Evolutionary conservation across 1,140 invertebrate genomes (phyloP), one percentile per base, ranked within the genome.

Genomic region (Temnothorax curvispinosus): DNA sequence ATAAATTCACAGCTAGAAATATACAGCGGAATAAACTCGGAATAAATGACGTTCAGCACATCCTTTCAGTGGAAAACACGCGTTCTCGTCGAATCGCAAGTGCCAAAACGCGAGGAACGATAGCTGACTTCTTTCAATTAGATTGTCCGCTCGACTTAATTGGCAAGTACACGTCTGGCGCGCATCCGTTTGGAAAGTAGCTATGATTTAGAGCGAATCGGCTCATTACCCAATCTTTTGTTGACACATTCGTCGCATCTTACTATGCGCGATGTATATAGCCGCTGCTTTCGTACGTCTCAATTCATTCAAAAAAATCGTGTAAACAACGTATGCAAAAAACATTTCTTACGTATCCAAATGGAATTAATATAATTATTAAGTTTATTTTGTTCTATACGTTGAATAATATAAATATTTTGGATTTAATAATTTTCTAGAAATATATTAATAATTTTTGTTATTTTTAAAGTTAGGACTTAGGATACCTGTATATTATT

Each of bases 121-220:
- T 85, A 76, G 27, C 58, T 1, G 32, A n/a, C 78, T 71, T 72
- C 85, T 52, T 71, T 81, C 56, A 41, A 87, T 76, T 85, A 77
- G 71, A 77, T 77, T 82, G 44, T 87, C 76, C 44, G 13, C 15
- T 85, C 72, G 81, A 47, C 81, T 85, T 87, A 87, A 87, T 87
- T 87, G 86, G 81, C 86, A 13, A 52, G 69, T 77, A 60, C 15
- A 11, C 32, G 62, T 85, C 71, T 85, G 81, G 81, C 86, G 47
- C 50, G 18, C 62, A 64, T 74, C 18, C 69, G 54, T 13, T 64
- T 64, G 77, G 27, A 71, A 84, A 82, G 69, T 81, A 77, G 15
- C 64, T 82, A 62, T 76, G 81, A 87, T 87, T 87, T 87, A 54
- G 58, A 75, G 47, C 67, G 21, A 18, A 81, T 76, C 38, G 32